phyloP scores from a whole-genome alignment of 2,113 vertebrate species.

The Phaethon lepturus region DNA sequence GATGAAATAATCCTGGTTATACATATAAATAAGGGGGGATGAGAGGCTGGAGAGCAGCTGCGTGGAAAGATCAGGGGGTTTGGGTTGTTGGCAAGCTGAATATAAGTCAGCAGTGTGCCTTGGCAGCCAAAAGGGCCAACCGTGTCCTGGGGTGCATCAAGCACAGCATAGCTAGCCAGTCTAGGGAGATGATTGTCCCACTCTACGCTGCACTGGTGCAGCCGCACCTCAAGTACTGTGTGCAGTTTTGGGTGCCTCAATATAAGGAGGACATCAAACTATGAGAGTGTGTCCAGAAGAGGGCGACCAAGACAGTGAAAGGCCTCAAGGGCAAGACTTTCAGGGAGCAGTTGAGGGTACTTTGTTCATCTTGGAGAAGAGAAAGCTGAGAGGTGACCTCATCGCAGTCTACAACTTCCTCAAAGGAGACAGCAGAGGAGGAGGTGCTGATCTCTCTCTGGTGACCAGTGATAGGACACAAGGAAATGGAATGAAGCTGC shows the following conservation, averaged over 20 bases:
- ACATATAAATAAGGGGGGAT: fast-evolving
- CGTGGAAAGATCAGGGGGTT: background rate
- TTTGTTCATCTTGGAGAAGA: background rate
- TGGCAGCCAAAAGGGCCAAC: background rate
- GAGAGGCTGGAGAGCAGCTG: background rate
- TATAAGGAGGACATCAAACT: background rate
- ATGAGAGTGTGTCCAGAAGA: background rate
- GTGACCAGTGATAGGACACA: background rate
- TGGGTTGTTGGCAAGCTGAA: background rate
- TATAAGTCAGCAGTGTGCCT: background rate
- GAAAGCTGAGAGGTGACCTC: background rate
- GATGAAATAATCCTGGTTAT: background rate
- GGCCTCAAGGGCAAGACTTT: background rate
- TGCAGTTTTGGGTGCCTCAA: background rate
- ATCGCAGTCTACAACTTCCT: background rate
- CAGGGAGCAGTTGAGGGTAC: background rate
- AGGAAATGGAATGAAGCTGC: background rate
- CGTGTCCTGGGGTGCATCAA: fast-evolving
- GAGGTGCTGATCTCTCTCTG: background rate
- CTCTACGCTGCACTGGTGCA: fast-evolving
- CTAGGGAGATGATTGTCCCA: background rate
- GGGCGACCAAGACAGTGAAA: background rate
- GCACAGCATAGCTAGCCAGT: background rate
- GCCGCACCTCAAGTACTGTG: background rate
- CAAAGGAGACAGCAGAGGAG: too few species aligned